Evolutionary conservation across 2,888 invertebrate species (phyloP), one percentile per base, ranked within the genome.

Genomic region (Habrosyne pyritoides): DNA sequence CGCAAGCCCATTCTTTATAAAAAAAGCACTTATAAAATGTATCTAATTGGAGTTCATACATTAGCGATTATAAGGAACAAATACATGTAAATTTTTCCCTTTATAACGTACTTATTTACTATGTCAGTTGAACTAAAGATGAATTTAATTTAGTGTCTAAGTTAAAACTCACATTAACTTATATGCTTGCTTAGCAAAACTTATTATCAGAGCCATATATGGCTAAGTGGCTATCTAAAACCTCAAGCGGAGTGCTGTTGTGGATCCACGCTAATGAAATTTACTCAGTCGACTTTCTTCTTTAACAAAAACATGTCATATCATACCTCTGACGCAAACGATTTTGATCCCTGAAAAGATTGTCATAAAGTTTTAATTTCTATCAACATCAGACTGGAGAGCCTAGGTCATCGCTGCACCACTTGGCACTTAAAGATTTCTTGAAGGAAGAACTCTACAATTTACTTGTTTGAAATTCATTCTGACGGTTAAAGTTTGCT

Each of bases 201-300:
- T 42, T 42, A 42, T 42, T 42, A 42, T 42, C 14, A 18, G 8
- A 18, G 18, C 18, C 42, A 42, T 42, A 70, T 79, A 76, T 75
- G 68, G 71, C 76, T 75, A 83, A 87, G 81, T 85, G 84, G 79
- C 80, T 81, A 83, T 84, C 81, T 83, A 66, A 77, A 75, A 81
- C 81, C 81, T 52, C 71, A 67, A 66, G 65, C 67, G 64, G 74
- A 81, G 77, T 75, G 71, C 80, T 83, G 83, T 83, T 86, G 87
- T 87, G 81, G 86, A 86, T 83, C 72, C 67, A 73, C 80, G 64
- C 79, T 89, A 89, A 89, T 89, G 84, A 87, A 87, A 86, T 89
- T 89, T 89, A 83, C 87, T 77, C 75, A 73, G 75, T 50, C 50
- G 14, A 77, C 76, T 67, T 61, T 59, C 59, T 18, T 36, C 47